Evolutionary conservation across 2,797 vertebrate genomes (phyloP).

Genomic region (Megalops cyprinoides): DNA sequence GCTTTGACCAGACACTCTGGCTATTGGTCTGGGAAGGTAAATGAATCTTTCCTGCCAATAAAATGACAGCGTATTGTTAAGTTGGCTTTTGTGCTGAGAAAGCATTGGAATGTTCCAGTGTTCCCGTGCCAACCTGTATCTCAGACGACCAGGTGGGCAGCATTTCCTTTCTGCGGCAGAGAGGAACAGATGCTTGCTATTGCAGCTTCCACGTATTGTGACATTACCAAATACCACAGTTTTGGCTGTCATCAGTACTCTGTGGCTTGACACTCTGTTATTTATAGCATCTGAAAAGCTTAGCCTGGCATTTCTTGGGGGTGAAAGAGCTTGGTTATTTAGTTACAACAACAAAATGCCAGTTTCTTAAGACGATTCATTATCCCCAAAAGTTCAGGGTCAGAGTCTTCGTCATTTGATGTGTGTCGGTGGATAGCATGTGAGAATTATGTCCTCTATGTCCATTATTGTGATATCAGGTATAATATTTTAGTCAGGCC

Average conservation of each 20-base stretch:
- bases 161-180: background rate
- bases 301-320: background rate
- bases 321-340: background rate
- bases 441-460: background rate
- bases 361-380: background rate
- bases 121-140: background rate
- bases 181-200: background rate
- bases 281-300: background rate
- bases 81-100: background rate
- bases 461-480: background rate
- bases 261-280: background rate
- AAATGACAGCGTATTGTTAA: conserved; percentile 1
- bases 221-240: background rate
- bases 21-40: background rate
- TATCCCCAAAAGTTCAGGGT: background rate
- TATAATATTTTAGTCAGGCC: background rate
- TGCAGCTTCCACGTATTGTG: background rate
- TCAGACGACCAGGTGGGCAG: background rate
- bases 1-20: background rate
- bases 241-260: background rate
- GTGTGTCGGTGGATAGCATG: background rate
- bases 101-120: background rate
- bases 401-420: background rate
- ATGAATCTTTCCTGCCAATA: background rate
- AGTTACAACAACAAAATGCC: background rate